phyloP scores from a whole-genome alignment of 2,888 invertebrate species.

The Pelosia muscerda region DNA sequence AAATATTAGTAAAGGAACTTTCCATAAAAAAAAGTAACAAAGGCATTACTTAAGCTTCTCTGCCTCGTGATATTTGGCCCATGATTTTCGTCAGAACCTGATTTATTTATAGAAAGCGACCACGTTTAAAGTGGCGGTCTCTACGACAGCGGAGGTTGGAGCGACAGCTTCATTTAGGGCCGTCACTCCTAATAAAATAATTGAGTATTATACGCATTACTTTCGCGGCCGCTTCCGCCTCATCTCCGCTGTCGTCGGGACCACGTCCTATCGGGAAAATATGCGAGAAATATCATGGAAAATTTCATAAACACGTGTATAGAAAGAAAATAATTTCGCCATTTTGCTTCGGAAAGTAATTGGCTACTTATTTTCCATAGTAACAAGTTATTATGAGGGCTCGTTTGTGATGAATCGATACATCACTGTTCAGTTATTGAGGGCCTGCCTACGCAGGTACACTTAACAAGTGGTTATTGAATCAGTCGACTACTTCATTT shows the following conservation, averaged over 20 bases:
- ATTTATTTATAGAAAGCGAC: conserved; percentile 4
- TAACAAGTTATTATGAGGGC: conserved; percentile 19
- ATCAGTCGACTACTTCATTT: conserved; percentile 5
- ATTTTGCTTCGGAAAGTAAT: conserved; percentile 22
- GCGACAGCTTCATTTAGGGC: not conserved
- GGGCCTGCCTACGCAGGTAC: not conserved
- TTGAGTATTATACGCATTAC: not conserved
- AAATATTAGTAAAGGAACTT: not conserved
- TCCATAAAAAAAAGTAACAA: not conserved
- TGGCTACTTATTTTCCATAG: conserved; percentile 22
- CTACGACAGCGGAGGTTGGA: not conserved
- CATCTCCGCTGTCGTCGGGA: not conserved
- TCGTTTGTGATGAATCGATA: conserved; percentile 20
- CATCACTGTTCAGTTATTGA: not conserved
- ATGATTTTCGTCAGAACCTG: not conserved
- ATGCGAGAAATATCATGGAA: conserved; percentile 3
- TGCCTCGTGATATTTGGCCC: not conserved
- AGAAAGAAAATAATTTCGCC: conserved; percentile 9
- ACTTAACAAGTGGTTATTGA: not conserved
- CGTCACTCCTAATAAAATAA: not conserved
- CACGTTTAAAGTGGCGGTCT: not conserved
- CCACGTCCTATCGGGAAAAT: not conserved
- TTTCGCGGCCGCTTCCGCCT: not conserved
- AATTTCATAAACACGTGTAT: conserved; percentile 2
- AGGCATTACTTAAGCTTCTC: not conserved